Base-by-base conservation (phyloP, 1,140 invertebrate species). In the Pomacea maculata region DNA sequence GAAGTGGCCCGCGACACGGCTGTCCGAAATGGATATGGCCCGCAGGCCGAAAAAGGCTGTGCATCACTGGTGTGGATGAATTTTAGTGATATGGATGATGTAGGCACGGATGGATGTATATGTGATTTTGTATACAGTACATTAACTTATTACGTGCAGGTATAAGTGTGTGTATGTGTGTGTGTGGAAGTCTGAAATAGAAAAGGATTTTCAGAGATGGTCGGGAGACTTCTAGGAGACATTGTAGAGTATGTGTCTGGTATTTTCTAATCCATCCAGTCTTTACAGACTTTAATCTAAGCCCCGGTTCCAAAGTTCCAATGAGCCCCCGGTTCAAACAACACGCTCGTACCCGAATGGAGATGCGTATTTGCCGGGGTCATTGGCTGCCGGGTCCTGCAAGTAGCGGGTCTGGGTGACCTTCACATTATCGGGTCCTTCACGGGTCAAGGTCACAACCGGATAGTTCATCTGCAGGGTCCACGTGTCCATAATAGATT, bases 381-480 rank as follows among this genome's bases (percentile, higher is more conserved):
- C 86, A 45, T 61, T 82, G 0, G 86, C 84, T 45, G 79, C 83
- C n/a, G 82, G 78, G 54, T 89, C 86, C 9, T 34, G 71, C 4
- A 88, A 79, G 72, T 85, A 89, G 17, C 88, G 75, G 21, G 81
- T 70, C 75, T 89, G 88, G 34, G 81, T 85, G 29, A 84, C 73
- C 21, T 54, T 75, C 0, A 65, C 52, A 21, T 68, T 80, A 54
- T 79, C 80, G 11, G n/a, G 57, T 54, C 65, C 78, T 1, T 79
- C 78, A 25, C 73, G 78, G 17, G 75, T 93, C 0, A 97, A 93
- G 1, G 93, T 96, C 0, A 98, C 91, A 0, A 97, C 94, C 0
- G 97, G 97, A 89, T 95, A 97, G 6, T 96, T 96, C 80, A 95
- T 96, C 91, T 97, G 96, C 14, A 96, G 89, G 0, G 96, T 97